Conservation (phyloP, 2,797 vertebrate genomes). For the Gobionotothen gibberifrons region DNA sequence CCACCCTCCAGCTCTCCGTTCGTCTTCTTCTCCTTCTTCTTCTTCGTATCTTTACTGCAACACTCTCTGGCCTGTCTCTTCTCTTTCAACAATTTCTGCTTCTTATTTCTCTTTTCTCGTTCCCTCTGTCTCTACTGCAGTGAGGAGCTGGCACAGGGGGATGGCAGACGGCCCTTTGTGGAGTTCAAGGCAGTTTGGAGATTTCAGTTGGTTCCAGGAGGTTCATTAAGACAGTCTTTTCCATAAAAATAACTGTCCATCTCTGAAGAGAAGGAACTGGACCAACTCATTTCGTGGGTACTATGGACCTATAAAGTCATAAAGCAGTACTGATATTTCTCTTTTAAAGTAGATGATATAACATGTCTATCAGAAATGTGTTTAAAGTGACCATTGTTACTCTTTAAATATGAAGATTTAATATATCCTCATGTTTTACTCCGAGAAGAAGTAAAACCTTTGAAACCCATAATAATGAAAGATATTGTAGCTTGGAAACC, state of each 20-base stretch:
- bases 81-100: constrained; percentile 42
- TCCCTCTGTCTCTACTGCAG: constrained; percentile 32
- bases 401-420: neutral
- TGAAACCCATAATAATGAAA: neutral
- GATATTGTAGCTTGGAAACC: neutral
- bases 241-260: constrained; percentile 54
- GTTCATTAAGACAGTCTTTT: constrained; percentile 72
- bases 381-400: constrained; percentile 8
- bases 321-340: neutral
- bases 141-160: constrained; percentile 50
- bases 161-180: constrained; percentile 68
- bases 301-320: constrained; percentile 6
- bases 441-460: neutral
- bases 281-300: constrained; percentile 14
- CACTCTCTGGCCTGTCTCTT: constrained; percentile 34
- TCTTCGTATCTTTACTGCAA: constrained; percentile 33
- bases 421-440: constrained; percentile 6
- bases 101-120: constrained; percentile 42
- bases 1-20: constrained; percentile 49
- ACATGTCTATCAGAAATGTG: neutral
- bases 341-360: neutral
- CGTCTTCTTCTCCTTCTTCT: constrained; percentile 13
- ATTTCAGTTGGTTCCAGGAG: constrained; percentile 62
- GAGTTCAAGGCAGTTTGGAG: constrained; percentile 74
- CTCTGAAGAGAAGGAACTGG: constrained; percentile 42